phyloP scores from a whole-genome alignment of 2,113 vertebrate species.

The Aix galericulata region DNA sequence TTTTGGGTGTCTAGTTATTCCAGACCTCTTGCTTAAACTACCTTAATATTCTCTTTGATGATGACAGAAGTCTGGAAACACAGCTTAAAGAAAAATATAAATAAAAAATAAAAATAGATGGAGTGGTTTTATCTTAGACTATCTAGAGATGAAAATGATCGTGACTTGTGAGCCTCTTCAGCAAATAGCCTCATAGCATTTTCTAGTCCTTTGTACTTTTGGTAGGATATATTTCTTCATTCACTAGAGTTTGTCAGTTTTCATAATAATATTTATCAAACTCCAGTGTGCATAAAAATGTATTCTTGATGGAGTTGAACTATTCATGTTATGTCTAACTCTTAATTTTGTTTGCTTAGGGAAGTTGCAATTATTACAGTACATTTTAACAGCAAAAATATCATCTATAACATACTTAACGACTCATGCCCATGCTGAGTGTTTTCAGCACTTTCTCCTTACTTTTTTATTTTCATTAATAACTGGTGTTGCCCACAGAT shows the following conservation, averaged over 20 bases:
- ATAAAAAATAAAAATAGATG: not conserved
- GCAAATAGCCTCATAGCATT: not conserved
- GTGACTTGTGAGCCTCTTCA: not conserved
- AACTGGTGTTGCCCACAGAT: not conserved
- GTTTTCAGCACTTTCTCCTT: not conserved
- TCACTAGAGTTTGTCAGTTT: not conserved
- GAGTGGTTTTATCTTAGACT: not conserved
- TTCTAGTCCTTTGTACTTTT: not conserved
- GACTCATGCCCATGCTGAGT: not conserved
- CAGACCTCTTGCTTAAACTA: not conserved
- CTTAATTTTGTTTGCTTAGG: not conserved
- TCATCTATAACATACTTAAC: not conserved
- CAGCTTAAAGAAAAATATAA: not conserved
- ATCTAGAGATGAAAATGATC: not conserved
- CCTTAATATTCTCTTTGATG: not conserved
- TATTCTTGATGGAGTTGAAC: not conserved
- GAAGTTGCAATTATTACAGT: not conserved
- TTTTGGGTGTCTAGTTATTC: not conserved
- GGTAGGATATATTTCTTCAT: not conserved
- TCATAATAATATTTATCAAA: not conserved
- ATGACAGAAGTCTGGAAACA: not conserved
- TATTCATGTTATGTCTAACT: not conserved
- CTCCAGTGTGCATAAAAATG: not conserved
- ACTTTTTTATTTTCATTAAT: not conserved
- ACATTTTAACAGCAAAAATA: not conserved